Base-by-base conservation (phyloP, 2,113 vertebrate species). In the Merops nubicus region DNA sequence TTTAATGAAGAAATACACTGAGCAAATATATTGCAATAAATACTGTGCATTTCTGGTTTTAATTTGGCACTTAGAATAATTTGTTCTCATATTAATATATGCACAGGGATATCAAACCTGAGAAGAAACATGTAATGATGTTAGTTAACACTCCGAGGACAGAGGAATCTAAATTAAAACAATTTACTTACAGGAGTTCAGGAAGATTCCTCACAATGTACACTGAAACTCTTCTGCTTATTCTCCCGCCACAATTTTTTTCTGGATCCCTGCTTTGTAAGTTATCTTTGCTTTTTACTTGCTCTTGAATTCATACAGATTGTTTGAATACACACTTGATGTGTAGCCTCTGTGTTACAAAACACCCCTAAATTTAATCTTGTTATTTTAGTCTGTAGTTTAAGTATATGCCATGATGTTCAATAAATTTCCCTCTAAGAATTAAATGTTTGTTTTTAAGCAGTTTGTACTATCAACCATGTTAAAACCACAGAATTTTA, bases 401-500 rank as follows among this genome's bases (percentile, higher is more conserved):
- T 77, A 77, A 88, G 83, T 23, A 6, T 18, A 81, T 59, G 50
- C 9, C 33, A 81, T 25, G 8, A 70, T 22, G 40, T 36, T 68
- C 18, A 64, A 45, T 14, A 73, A 33, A 14, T 70, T 92, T 81
- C 63, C 50, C 65, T 80, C 36, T 64, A 85, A 60, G 40, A 89
- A 87, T 26, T 81, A 36, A 13, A 11, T n/a, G 31, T 28, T 85
- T 31, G 31, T 19, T 81, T 81, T 23, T 16, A 88, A 85, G 48
- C 34, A 63, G 10, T 70, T 72, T 80, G 8, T 43, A 33, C 17
- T 62, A 79, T 31, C 31, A 88, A 28, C 10, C 1, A 0, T 85
- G 13, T 86, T 51, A 78, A 97, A 91, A 94, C 68, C 4, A 5
- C 70, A 95, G 3, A 4, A 75, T 67, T 92, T 96, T 91, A 90